phyloP scores from a whole-genome alignment of 2,888 invertebrate genomes.

The Cerceris rybyensis region DNA sequence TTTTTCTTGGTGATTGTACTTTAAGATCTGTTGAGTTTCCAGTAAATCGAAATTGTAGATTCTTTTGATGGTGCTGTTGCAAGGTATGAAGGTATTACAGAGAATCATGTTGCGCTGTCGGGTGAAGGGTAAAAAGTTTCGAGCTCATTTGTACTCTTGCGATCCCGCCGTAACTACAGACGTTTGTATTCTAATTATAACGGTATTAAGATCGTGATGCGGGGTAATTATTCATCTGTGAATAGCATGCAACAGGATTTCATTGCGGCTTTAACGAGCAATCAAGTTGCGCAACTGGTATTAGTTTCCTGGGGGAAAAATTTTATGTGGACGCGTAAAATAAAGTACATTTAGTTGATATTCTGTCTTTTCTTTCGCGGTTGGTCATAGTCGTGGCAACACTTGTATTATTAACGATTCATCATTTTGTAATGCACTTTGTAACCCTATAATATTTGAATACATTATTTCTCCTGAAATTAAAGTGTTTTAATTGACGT shows the following conservation, averaged over 20 bases:
- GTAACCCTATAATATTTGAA: no score
- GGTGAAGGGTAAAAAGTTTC: not conserved
- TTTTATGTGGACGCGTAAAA: slow-evolving; percentile 23
- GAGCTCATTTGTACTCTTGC: slow-evolving; percentile 17
- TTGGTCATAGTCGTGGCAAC: no score
- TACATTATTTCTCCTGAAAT: no score
- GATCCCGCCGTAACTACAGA: slow-evolving; percentile 24
- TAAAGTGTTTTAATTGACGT: no score
- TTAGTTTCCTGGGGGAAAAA: slow-evolving; percentile 37
- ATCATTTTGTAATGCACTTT: no score
- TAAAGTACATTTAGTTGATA: not conserved
- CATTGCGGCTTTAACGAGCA: slow-evolving; percentile 46
- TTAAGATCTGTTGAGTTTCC: not conserved
- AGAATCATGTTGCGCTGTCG: not conserved
- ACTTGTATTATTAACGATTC: no score
- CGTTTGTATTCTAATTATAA: slow-evolving; percentile 47
- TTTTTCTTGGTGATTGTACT: not conserved
- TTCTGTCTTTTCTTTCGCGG: no score
- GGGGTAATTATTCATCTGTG: slow-evolving; percentile 46
- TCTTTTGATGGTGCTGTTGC: not conserved
- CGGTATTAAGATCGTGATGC: slow-evolving; percentile 52
- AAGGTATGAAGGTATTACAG: not conserved
- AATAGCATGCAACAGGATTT: slow-evolving; percentile 50
- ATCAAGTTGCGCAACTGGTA: slow-evolving; percentile 45
- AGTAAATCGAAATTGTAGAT: not conserved